A percentile compares a stretch with the other conserved stretches of the same genome.
Conservation (phyloP, 2,797 vertebrate species). For the Limosa lapponica region DNA sequence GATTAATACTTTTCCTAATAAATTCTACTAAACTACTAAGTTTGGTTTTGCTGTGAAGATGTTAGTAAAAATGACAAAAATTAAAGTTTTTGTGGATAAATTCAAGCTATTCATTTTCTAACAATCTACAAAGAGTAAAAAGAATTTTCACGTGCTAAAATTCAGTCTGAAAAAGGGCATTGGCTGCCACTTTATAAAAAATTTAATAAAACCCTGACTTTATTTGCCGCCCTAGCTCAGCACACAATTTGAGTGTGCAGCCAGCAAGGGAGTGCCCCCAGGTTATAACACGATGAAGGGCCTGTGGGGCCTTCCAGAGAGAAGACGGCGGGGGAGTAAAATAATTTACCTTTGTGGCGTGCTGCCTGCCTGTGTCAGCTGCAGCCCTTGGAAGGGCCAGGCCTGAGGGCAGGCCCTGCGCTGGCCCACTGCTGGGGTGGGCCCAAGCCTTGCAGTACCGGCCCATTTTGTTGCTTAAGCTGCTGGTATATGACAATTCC, state of each 20-base stretch:
- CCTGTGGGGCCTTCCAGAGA: background rate
- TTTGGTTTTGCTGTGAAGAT: background rate
- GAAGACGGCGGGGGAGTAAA: background rate
- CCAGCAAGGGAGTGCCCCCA: background rate
- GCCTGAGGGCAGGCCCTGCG: accelerated
- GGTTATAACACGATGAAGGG: background rate
- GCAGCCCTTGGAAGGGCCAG: background rate
- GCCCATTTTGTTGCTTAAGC: background rate
- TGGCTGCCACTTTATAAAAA: background rate
- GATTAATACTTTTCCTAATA: background rate
- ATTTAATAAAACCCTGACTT: background rate
- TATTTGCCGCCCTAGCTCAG: background rate
- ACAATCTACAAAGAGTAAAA: background rate
- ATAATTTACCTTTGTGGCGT: background rate
- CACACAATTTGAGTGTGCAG: background rate
- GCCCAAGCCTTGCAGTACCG: accelerated
- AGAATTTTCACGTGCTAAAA: background rate
- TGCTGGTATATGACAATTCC: background rate
- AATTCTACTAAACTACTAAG: background rate
- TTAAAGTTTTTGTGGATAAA: background rate
- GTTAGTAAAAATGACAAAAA: background rate
- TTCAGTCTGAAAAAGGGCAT: background rate
- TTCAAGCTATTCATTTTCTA: background rate
- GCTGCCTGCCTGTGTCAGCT: background rate
- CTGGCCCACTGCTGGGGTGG: accelerated